These are phyloP conservation scores for Habroteleia sp. DNA, from an alignment of 2,888 invertebrate species.

Conservation along the genomic window DNA sequence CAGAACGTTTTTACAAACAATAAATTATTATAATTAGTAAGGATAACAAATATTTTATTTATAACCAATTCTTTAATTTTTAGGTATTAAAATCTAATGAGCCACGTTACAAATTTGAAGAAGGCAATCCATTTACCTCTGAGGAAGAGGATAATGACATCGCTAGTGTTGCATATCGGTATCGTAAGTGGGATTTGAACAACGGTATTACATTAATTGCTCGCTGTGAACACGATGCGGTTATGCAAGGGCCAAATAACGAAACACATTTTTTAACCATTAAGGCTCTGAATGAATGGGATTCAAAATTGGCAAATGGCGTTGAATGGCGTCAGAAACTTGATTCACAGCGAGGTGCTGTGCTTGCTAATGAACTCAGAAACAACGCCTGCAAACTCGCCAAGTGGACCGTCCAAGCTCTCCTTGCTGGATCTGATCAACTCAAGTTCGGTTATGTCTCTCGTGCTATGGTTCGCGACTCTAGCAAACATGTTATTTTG, in stretches of 20 bases:
- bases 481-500: conserved; percentile 96
- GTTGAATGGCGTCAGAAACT: conserved; percentile 99
- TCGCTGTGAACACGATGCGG: conserved; percentile 98
- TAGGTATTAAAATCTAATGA: conserved; percentile 87
- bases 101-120: conserved; percentile 92
- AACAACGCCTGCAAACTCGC: conserved; percentile 99
- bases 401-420: conserved; percentile 98
- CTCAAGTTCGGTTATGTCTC: conserved; percentile 99
- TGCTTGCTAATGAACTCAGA: conserved; percentile 97
- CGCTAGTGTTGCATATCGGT: conserved; percentile 97
- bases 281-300: conserved; percentile 99
- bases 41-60: not conserved
- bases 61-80: not conserved
- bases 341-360: conserved; percentile 98
- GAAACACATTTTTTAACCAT: conserved; percentile 96
- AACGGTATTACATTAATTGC: conserved; percentile 94
- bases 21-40: no score
- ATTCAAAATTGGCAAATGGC: conserved; percentile 96
- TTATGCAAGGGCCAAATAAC: conserved; percentile 91
- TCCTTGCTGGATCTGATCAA: conserved; percentile 97
- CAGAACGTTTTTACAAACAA: no score
- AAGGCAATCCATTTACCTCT: conserved; percentile 95
- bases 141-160: conserved; percentile 96
- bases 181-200: conserved; percentile 97
- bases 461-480: conserved; percentile 94